Base-by-base conservation (phyloP, 2,888 invertebrate species). In the Trachelus stipa region DNA sequence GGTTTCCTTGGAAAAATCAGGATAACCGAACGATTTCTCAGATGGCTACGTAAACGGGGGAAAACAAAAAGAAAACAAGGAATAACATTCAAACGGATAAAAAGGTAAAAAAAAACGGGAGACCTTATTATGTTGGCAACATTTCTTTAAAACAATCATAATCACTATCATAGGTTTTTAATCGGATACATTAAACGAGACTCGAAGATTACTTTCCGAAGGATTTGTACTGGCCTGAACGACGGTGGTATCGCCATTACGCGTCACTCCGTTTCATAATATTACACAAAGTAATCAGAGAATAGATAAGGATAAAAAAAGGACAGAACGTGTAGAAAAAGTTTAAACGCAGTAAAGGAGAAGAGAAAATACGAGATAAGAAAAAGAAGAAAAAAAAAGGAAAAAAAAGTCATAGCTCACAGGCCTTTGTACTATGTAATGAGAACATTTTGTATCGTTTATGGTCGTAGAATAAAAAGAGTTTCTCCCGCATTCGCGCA, bases 141-240 rank as follows among this genome's bases (percentile, higher is more conserved):
- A 40, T 40, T 40, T 40, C 15, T 40, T 40, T 40, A 40, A 40
- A 40, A 40, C 40, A 40, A 40, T 40, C 40, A 40, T 40, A 40
- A 40, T 40, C 15, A 15, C 15, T 40, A 40, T 40, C 1, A 40
- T 40, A 40, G 15, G 15, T 15, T 40, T 40, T 40, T 15, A 40
- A 40, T 40, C 40, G 40, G 40, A 40, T 40, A 40, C 40, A 40
- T 15, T 40, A 12, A 40, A 40, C 69, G 69, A 73, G 31, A 37
- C 68, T 69, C 68, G 73, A 74, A 77, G 71, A 76, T 77, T 73
- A 37, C 30, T 77, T 68, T 34, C 40, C 73, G 15, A 73, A 56
- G 34, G 76, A 80, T 80, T 79, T 80, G 76, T 76, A 79, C 79
- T 81, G 77, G 80, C 77, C 79, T 56, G n/a, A 68, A 75, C 74